Percentiles rank a stretch among this genome's conserved stretches.
Conservation (phyloP, 2,888 invertebrate genomes). For the Gortyna flavago region DNA sequence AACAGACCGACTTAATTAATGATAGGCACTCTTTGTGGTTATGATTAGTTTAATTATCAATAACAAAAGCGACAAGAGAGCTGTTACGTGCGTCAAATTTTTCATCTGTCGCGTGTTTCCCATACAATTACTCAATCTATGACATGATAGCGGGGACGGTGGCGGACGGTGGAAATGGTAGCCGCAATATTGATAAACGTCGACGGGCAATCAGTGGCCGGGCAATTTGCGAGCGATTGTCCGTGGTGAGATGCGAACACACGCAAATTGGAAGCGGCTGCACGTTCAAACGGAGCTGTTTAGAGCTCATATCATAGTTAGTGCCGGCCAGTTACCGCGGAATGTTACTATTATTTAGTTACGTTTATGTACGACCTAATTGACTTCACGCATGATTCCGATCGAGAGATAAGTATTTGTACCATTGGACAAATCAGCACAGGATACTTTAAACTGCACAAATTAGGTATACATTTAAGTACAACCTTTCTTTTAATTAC, state of each 20-base stretch:
- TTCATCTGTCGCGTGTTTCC: conserved; percentile 73
- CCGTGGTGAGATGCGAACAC: conserved; percentile 84
- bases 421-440: background rate
- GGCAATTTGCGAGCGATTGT: conserved; percentile 88
- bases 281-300: conserved; percentile 80
- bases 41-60: conserved; percentile 80
- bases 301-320: conserved; percentile 71
- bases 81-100: conserved; percentile 73
- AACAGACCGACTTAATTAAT: conserved; percentile 84
- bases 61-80: conserved; percentile 76
- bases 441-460: background rate
- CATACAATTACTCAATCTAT: conserved; percentile 69
- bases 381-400: conserved; percentile 38
- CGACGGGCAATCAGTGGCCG: conserved; percentile 85
- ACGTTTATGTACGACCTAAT: conserved; percentile 47
- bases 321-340: conserved; percentile 52
- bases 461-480: background rate
- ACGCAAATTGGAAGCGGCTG: conserved; percentile 84
- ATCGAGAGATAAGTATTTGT: conserved; percentile 1
- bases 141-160: conserved; percentile 68
- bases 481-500: background rate
- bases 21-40: conserved; percentile 73
- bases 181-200: conserved; percentile 88
- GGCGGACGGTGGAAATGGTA: conserved; percentile 70
- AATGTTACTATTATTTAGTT: conserved; percentile 59